Percentiles rank a stretch among this genome's conserved stretches.
Evolutionary conservation across 2,113 vertebrate species (phyloP).

Genomic region (Sterna hirundo): DNA sequence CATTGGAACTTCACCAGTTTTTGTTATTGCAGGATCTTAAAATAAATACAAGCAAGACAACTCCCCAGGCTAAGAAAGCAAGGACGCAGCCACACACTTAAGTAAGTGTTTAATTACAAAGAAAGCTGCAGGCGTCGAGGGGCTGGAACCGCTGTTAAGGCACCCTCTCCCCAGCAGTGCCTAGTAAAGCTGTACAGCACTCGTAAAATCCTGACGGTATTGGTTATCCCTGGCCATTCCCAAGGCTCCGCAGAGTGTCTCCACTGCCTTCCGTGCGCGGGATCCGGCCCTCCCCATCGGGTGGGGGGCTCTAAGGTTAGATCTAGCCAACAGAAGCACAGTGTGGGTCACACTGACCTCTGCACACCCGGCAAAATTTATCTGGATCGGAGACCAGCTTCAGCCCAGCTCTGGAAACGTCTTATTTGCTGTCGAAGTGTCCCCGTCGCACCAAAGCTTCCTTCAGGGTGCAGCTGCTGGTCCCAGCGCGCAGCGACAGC

Average conservation of each 20-base stretch:
- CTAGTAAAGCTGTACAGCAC: background rate
- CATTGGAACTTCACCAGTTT: background rate
- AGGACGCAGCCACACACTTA: background rate
- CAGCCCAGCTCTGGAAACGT: background rate
- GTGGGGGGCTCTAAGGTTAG: rapidly evolving
- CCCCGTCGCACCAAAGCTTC: background rate
- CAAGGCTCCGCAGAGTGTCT: background rate
- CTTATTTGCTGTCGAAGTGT: rapidly evolving
- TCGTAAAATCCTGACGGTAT: rapidly evolving
- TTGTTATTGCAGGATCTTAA: background rate
- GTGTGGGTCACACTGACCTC: rapidly evolving
- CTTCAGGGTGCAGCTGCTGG: background rate
- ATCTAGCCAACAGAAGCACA: rapidly evolving
- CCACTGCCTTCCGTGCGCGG: rapidly evolving
- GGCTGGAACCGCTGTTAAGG: background rate
- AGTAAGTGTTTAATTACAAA: background rate
- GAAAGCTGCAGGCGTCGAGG: background rate
- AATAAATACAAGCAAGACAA: background rate
- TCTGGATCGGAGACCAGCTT: rapidly evolving
- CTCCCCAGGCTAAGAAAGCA: background rate
- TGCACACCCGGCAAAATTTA: rapidly evolving
- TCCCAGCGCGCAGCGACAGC: background rate
- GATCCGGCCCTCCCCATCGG: background rate
- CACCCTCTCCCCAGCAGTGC: background rate
- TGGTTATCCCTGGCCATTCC: background rate